These are phyloP conservation scores for Limnephilus auricula DNA, from an alignment of 2,888 invertebrate species.

Conservation along the genomic window DNA sequence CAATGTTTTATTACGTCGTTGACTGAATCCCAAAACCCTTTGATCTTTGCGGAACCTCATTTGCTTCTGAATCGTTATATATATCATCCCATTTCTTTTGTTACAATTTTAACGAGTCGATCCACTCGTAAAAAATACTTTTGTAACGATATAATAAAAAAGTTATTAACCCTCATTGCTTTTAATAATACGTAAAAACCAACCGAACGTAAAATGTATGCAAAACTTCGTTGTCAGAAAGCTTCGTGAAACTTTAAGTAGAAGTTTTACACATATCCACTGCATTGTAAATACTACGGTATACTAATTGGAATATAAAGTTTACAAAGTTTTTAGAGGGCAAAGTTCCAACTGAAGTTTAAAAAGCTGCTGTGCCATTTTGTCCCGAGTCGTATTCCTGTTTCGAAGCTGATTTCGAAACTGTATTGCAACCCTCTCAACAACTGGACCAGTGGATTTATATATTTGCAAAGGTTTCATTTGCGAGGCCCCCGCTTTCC, in stretches of 20 bases:
- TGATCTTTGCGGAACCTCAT: background rate
- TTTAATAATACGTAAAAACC: background rate
- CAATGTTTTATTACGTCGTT: background rate
- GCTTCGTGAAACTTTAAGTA: background rate
- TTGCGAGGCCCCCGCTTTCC: no score
- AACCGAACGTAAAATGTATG: background rate
- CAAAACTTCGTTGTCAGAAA: background rate
- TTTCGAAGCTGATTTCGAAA: background rate
- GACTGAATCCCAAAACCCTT: background rate
- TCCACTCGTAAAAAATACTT: background rate
- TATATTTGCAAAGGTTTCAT: background rate
- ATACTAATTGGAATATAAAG: background rate
- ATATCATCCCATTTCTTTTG: background rate
- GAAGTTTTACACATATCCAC: background rate
- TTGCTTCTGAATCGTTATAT: background rate
- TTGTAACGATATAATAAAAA: background rate
- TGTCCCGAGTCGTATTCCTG: background rate
- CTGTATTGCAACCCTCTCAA: background rate
- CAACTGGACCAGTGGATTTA: background rate
- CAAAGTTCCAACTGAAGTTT: background rate
- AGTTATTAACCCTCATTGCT: background rate
- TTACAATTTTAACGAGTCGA: conserved; percentile 8
- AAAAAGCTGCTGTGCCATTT: background rate
- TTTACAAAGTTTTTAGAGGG: no score
- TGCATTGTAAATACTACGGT: background rate